Conservation (phyloP, 2,797 vertebrate genomes). For the Pogonophryne albipinna region DNA sequence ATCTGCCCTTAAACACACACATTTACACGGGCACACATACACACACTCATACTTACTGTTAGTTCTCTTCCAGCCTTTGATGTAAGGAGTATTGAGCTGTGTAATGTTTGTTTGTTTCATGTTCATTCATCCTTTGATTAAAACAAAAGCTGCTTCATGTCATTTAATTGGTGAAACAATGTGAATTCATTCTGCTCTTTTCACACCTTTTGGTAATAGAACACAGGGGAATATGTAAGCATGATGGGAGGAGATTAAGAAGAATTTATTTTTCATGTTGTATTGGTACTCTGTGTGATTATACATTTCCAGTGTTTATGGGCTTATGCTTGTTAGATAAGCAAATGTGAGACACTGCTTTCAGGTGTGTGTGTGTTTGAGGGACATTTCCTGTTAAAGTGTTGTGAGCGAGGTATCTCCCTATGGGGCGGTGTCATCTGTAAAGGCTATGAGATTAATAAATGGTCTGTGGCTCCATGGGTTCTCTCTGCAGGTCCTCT, state of each 20-base stretch:
- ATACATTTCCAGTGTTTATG: background rate
- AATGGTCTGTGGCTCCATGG: background rate
- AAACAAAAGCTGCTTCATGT: constrained; percentile 52
- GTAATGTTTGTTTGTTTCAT: constrained; percentile 32
- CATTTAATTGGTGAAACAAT: constrained; percentile 57
- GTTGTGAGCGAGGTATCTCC: constrained; percentile 6
- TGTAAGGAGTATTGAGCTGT: background rate
- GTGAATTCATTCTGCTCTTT: constrained; percentile 55
- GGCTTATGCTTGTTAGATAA: background rate
- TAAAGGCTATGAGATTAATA: constrained; percentile 41
- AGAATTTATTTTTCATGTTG: constrained; percentile 16
- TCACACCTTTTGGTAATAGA: constrained; percentile 63
- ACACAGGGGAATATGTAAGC: constrained; percentile 41
- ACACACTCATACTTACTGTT: background rate
- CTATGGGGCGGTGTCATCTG: background rate
- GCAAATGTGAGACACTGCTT: background rate
- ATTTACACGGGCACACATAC: constrained; percentile 1
- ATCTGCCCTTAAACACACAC: background rate
- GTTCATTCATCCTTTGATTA: constrained; percentile 59
- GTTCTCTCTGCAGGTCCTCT: constrained; percentile 8
- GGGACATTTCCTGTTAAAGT: background rate
- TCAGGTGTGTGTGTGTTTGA: background rate
- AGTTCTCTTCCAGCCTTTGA: constrained; percentile 10
- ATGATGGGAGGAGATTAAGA: constrained; percentile 20
- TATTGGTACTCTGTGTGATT: background rate